phyloP scores from a whole-genome alignment of 2,797 vertebrate genomes.

The Pelodytes ibericus region DNA sequence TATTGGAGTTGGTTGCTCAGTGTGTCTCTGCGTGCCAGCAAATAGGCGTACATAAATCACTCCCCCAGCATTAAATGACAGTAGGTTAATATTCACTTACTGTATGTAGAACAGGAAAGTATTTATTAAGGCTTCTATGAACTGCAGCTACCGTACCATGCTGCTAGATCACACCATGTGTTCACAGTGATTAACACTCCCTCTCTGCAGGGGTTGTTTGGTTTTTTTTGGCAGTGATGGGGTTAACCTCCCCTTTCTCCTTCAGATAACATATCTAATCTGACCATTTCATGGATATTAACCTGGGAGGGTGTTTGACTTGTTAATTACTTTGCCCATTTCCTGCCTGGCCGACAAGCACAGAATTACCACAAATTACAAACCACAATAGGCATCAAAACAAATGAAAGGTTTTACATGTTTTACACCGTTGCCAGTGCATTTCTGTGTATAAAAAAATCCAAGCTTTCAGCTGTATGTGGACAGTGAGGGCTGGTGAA shows the following conservation, averaged over 20 bases:
- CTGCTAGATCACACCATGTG: constrained; percentile 24
- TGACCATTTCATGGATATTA: constrained; percentile 19
- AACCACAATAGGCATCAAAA: neutral
- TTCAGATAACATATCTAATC: neutral
- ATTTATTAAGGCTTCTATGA: constrained; percentile 17
- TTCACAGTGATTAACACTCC: constrained; percentile 28
- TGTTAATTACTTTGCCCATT: constrained; percentile 21
- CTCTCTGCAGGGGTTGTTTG: constrained; percentile 6
- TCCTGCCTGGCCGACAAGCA: neutral
- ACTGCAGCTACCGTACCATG: constrained; percentile 20
- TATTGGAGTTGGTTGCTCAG: neutral
- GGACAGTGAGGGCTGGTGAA: too few species aligned
- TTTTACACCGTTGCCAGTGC: neutral
- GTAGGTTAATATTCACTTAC: constrained; percentile 34
- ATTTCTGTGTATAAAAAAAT: too few species aligned
- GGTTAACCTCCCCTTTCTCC: constrained; percentile 28
- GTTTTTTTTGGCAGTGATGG: constrained; percentile 17
- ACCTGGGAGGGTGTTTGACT: constrained; percentile 17
- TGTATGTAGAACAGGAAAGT: neutral
- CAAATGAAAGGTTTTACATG: neutral
- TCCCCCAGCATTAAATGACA: constrained; percentile 4
- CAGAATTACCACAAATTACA: neutral
- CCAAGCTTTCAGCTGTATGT: too few species aligned
- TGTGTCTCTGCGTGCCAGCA: constrained; percentile 7
- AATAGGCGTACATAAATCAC: neutral